Conservation (phyloP, 2,888 invertebrate species). For the Malachius bipustulatus region DNA sequence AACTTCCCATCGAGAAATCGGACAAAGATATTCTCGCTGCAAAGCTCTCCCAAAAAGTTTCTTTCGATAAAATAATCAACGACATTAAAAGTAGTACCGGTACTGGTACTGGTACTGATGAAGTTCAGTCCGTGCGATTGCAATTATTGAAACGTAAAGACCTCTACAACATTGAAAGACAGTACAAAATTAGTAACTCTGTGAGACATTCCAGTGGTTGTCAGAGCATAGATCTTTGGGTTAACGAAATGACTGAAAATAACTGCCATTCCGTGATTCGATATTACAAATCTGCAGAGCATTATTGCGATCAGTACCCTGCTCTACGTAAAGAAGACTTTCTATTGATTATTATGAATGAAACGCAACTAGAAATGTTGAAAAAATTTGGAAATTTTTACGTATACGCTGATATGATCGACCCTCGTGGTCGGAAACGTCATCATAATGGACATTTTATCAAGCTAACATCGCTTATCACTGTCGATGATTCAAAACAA, state of each 20-base stretch:
- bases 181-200: slow-evolving; percentile 16
- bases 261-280: slow-evolving; percentile 13
- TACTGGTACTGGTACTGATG: slow-evolving; percentile 13
- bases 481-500: slow-evolving; percentile 18
- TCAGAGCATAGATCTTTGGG: slow-evolving; percentile 19
- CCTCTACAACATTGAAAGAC: slow-evolving; percentile 21
- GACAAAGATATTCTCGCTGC: slow-evolving; percentile 19
- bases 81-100: slow-evolving; percentile 16
- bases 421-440: slow-evolving; percentile 16
- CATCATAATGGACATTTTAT: slow-evolving; percentile 19
- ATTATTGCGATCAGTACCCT: slow-evolving; percentile 10
- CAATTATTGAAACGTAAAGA: slow-evolving; percentile 23
- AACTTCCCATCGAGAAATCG: slow-evolving; percentile 17
- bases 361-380: slow-evolving; percentile 19
- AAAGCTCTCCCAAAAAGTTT: slow-evolving; percentile 21
- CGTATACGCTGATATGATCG: slow-evolving; percentile 21
- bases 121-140: too few species aligned
- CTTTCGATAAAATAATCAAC: slow-evolving; percentile 18
- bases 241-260: slow-evolving; percentile 16
- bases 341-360: slow-evolving; percentile 20
- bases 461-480: too few species aligned
- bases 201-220: slow-evolving; percentile 16
- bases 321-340: slow-evolving; percentile 19
- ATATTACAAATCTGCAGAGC: slow-evolving; percentile 19
- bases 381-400: slow-evolving; percentile 18